Conservation (phyloP, 2,113 vertebrate genomes). For the Lepus europaeus region DNA sequence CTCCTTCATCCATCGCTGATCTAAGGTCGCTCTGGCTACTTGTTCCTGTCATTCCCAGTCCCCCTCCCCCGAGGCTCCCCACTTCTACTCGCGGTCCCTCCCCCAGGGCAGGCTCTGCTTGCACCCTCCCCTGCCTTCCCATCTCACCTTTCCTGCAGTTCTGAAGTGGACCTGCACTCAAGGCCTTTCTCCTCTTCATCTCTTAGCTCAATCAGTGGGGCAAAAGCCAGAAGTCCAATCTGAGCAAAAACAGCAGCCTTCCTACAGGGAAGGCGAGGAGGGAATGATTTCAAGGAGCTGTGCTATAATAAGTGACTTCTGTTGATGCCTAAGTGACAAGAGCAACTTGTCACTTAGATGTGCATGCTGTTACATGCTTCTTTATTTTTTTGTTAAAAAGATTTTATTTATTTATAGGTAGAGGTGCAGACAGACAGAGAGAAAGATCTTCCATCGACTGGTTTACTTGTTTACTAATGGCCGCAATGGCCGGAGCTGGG, state of each 20-base stretch:
- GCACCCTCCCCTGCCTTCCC: too few relatives aligned
- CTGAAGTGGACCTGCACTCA: not conserved
- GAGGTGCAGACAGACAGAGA: too few relatives aligned
- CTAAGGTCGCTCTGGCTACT: not conserved
- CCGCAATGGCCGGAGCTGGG: too few relatives aligned
- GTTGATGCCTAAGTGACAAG: not conserved
- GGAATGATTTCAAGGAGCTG: not conserved
- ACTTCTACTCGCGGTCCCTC: not conserved
- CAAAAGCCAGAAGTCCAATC: not conserved
- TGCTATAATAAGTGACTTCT: not conserved
- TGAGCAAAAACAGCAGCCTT: not conserved
- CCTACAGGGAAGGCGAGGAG: not conserved
- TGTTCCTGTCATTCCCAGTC: not conserved
- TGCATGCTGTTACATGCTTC: too few relatives aligned
- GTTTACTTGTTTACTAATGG: too few relatives aligned
- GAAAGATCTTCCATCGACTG: too few relatives aligned
- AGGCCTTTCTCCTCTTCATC: not conserved
- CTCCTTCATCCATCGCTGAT: not conserved
- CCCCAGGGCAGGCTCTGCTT: not conserved
- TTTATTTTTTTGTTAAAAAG: too few relatives aligned
- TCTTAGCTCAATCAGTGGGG: not conserved
- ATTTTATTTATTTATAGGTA: too few relatives aligned
- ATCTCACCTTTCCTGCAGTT: not conserved
- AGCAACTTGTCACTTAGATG: too few relatives aligned
- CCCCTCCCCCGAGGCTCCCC: accelerated